Evolutionary conservation across 1,140 invertebrate species (phyloP), one percentile per base, ranked within the genome.

Genomic region (Bombus superbus): DNA sequence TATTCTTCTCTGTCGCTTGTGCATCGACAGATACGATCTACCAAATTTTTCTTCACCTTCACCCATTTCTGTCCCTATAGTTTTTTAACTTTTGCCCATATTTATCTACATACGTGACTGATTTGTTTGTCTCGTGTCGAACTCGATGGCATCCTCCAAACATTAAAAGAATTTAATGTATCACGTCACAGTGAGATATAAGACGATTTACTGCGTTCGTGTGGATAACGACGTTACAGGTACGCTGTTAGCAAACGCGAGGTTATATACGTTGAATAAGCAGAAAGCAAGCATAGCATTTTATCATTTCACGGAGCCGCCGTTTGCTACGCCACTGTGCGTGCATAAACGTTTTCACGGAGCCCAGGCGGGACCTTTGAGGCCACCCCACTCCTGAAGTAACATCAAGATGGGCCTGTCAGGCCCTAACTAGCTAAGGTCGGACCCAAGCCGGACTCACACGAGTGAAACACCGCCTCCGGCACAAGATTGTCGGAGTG

Each of bases 341-440:
- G 88, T 90, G 92, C 87, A 91, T 92, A 93, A 94, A 94, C 92
- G 93, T 93, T 94, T 94, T 94, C 92, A 94, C 90, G 92, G 92
- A 91, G 88, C 91, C 91, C 83, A 85, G 90, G 79, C 91, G 90
- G 91, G 87, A 86, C 88, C 91, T 94, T 94, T 93, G 91, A 93
- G 92, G 86, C 85, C 75, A 86, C 88, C 85, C 92, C 90, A 87
- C 90, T 92, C 90, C 91, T 81, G 72, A 38, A 42, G 89, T 88
- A 92, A 92, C 92, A 93, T 92, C 91, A 91, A 92, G 92, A 94
- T 93, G 92, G 93, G 92, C 91, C 92, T 94, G 94, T 94, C 93
- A 94, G 93, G 88, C 89, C 91, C 93, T 94, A 94, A 94, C 94
- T 93, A 94, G 93, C 91, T 92, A 90, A 91, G 90, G 88, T 90